phyloP scores from a whole-genome alignment of 1,140 invertebrate species.

The Oreohelix idahoensis region DNA sequence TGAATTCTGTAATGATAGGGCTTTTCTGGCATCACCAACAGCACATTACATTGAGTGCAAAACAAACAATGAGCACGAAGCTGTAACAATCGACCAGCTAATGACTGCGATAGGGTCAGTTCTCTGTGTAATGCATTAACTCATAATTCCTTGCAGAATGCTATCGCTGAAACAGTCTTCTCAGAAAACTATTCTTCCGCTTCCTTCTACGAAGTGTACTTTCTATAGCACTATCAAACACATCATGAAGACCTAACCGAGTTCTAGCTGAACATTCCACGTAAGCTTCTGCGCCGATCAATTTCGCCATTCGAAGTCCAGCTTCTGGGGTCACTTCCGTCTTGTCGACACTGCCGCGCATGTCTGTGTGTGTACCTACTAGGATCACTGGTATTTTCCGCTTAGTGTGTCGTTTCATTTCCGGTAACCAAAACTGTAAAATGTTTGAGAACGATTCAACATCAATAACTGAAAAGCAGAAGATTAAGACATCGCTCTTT shows the following conservation, averaged over 20 bases:
- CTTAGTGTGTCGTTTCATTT: slow-evolving; percentile 82
- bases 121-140: too few relatives aligned
- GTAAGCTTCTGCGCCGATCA: slow-evolving; percentile 85
- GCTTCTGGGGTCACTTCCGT: slow-evolving; percentile 81
- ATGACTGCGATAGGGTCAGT: too few relatives aligned
- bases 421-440: slow-evolving; percentile 83
- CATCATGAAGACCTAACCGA: slow-evolving; percentile 90
- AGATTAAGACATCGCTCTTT: slow-evolving; percentile 97
- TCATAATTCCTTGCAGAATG: too few relatives aligned
- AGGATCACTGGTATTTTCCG: slow-evolving; percentile 91
- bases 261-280: slow-evolving; percentile 92
- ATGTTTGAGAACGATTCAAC: slow-evolving; percentile 98
- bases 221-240: slow-evolving; percentile 88
- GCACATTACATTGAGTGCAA: too few relatives aligned
- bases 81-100: too few relatives aligned
- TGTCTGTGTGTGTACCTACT: slow-evolving; percentile 75
- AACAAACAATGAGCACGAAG: too few relatives aligned
- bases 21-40: too few relatives aligned
- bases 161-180: not conserved
- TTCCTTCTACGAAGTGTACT: slow-evolving; percentile 76
- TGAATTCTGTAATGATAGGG: too few relatives aligned
- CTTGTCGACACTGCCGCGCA: slow-evolving; percentile 76
- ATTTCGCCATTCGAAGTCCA: slow-evolving; percentile 81
- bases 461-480: slow-evolving; percentile 98
- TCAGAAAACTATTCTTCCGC: slow-evolving; percentile 43